These are phyloP conservation scores for Gasterosteus nipponicus DNA, from an alignment of 2,113 vertebrate genomes.

Conservation along the genomic window DNA sequence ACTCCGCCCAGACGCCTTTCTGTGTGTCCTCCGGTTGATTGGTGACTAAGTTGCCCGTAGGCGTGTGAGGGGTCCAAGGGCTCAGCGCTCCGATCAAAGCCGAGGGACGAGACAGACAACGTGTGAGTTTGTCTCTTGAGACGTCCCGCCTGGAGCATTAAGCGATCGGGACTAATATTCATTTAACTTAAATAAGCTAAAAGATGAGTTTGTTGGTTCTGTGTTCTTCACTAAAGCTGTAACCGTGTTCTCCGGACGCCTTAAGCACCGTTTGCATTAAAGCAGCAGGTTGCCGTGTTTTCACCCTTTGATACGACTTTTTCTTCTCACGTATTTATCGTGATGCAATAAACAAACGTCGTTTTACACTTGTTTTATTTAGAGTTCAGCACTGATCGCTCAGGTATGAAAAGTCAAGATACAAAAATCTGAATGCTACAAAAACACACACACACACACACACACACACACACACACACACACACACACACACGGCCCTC, in stretches of 20 bases:
- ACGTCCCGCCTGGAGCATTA: no score
- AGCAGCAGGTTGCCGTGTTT: conserved; percentile 32
- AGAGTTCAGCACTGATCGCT: conserved; percentile 24
- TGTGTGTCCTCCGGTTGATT: no score
- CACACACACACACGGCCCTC: conserved; percentile 1
- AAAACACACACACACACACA: conserved; percentile 27
- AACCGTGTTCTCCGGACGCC: conserved; percentile 11
- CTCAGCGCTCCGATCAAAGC: no score
- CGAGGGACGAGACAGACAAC: no score
- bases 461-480: conserved; percentile 10
- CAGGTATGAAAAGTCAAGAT: conserved; percentile 44
- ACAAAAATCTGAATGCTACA: conserved; percentile 37
- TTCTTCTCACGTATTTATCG: conserved; percentile 48
- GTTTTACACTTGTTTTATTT: conserved; percentile 41
- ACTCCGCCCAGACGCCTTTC: no score
- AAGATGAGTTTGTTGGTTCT: no score
- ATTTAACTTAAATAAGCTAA: no score
- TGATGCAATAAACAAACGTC: conserved; percentile 49
- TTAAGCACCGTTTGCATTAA: conserved; percentile 42
- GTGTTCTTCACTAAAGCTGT: no score
- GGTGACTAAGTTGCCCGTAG: no score
- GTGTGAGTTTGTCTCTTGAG: no score
- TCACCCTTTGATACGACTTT: conserved; percentile 31
- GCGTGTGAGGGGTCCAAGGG: no score
- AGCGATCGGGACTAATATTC: no score